Evolutionary conservation across 2,113 vertebrate species (phyloP).

Genomic region (Neodon shergylaensis): DNA sequence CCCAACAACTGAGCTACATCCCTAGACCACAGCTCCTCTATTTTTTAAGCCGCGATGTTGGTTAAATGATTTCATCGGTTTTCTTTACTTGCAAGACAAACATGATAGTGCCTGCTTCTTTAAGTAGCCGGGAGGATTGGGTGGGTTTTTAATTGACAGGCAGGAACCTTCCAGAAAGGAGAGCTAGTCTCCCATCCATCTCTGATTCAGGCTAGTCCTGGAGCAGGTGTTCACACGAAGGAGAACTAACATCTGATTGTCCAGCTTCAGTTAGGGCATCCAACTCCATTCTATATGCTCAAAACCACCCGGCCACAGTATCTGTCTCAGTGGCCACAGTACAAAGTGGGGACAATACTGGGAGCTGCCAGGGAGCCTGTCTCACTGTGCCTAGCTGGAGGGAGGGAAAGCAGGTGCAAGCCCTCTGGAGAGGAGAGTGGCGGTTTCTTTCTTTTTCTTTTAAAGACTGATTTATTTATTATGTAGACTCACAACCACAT

Average conservation of each 20-base stretch:
- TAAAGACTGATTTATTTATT: no score
- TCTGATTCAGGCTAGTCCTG: neutral
- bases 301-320: neutral
- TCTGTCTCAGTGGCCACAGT: neutral
- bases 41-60: neutral
- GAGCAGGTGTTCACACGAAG: neutral
- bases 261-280: neutral
- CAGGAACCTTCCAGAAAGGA: neutral
- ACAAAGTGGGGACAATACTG: neutral
- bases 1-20: neutral
- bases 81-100: constrained; percentile 39
- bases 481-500: no score
- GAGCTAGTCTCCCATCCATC: neutral
- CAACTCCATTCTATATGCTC: neutral
- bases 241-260: neutral
- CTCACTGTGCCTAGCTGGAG: neutral
- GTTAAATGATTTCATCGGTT: neutral
- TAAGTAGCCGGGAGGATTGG: neutral
- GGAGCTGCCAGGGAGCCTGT: neutral
- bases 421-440: neutral
- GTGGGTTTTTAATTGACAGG: neutral
- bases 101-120: neutral
- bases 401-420: neutral
- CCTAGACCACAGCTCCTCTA: neutral
- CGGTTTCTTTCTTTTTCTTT: neutral